Evolutionary conservation across 2,113 vertebrate genomes (phyloP), one percentile per base, ranked within the genome.

Genomic region (Stictonetta naevosa): DNA sequence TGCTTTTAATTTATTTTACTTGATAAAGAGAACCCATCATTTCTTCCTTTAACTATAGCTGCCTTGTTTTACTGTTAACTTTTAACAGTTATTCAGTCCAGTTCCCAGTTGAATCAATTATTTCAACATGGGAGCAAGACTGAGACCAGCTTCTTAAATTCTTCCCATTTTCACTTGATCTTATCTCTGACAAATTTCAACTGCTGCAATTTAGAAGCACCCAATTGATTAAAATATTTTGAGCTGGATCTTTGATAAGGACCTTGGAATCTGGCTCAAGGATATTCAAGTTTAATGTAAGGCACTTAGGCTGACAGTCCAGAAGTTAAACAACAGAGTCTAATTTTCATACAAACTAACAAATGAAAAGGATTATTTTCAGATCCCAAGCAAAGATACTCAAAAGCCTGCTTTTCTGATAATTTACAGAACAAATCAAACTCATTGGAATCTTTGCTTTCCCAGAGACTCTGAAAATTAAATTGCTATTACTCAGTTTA

Each of bases 51-150:
- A 75, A 26, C 16, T 59, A 33, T 33, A 78, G 36, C 16, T 75
- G 22, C 33, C 10, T 22, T 83, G 15, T 36, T 80, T 31, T 60
- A 52, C 33, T 91, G 18, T 36, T 59, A 36, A 25, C 52, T 88
- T 77, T 85, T 82, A 64, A n/a, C 25, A n/a, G 85, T 86, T 89
- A 55, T 38, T 69, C 90, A 90, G 36, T 71, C 15, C 52, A 60
- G 63, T 48, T 95, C 88, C 78, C 84, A 91, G 66, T 4, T 91
- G 93, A 91, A 91, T 83, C 90, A 96, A 88, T 94, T 95, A 92
- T 90, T 95, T 93, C 60, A 78, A 52, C 46, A 94, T 69, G 52
- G 72, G 36, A 83, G 46, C 40, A 86, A 60, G 52, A 56, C 64
- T 56, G 75, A 95, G 74, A 25, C 11, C 75, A 83, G 76, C 59